These are phyloP conservation scores for Cyclargus thomasi DNA, from an alignment of 1,140 invertebrate species.

Conservation along the genomic window DNA sequence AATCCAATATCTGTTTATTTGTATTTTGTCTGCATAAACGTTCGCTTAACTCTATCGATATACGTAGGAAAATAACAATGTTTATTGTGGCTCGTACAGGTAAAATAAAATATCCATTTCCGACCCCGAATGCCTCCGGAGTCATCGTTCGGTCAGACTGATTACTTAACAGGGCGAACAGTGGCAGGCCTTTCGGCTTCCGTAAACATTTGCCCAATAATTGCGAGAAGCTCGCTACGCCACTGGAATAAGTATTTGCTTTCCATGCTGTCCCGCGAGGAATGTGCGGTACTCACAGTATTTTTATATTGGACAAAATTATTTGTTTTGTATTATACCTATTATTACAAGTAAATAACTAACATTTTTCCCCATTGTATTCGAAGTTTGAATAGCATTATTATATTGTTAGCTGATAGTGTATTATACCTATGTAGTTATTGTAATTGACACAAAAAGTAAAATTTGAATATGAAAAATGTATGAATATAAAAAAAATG, in stretches of 20 bases:
- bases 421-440: too few species aligned
- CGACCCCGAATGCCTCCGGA: neutral
- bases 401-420: too few species aligned
- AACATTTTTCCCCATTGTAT: constrained; percentile 14
- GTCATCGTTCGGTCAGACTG: constrained; percentile 27
- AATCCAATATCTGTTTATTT: neutral
- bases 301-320: constrained; percentile 64
- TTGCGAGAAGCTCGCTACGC: constrained; percentile 64
- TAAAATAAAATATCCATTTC: neutral
- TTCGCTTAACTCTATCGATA: neutral
- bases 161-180: constrained; percentile 16
- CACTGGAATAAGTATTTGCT: constrained; percentile 61
- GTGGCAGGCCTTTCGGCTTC: constrained; percentile 48
- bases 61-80: neutral
- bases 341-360: constrained; percentile 48
- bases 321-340: constrained; percentile 43
- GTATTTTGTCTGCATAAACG: neutral
- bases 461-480: too few species aligned
- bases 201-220: constrained; percentile 70
- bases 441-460: too few species aligned
- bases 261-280: constrained; percentile 30
- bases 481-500: too few species aligned
- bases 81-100: neutral
- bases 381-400: neutral
- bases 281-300: constrained; percentile 50